Conservation (phyloP, 2,888 invertebrate species). For the Trimorus sp. region DNA sequence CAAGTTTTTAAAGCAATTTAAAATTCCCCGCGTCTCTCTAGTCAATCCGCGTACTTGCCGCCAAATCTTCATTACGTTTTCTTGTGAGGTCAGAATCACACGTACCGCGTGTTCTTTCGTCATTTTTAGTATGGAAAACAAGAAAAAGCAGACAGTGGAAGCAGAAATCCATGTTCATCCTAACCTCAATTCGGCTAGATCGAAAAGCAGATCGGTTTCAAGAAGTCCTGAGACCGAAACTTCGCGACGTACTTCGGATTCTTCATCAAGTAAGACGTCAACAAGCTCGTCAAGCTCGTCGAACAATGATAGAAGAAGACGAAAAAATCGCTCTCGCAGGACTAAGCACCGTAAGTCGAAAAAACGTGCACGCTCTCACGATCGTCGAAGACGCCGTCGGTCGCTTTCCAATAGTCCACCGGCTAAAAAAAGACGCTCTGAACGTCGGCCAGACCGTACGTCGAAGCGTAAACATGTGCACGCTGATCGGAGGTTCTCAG, state of each 20-base stretch:
- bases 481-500: not conserved
- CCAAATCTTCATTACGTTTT: slow-evolving; percentile 22
- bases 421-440: slow-evolving; percentile 3
- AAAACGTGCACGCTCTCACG: not conserved
- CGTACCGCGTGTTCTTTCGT: not conserved
- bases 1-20: slow-evolving; percentile 13
- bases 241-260: no score
- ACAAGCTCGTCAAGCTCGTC: no score
- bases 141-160: not conserved
- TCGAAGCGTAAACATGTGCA: not conserved
- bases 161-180: not conserved
- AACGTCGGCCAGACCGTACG: not conserved
- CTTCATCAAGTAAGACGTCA: no score
- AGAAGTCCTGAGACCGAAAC: no score
- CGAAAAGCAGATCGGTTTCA: no score
- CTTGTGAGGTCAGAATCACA: slow-evolving; percentile 21
- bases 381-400: not conserved
- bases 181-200: slow-evolving; percentile 2
- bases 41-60: not conserved
- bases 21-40: slow-evolving; percentile 6
- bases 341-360: not conserved
- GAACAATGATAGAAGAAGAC: no score
- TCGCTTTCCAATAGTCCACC: not conserved
- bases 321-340: not conserved
- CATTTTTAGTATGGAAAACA: not conserved